A percentile compares a stretch with the other conserved stretches of the same genome.
Conservation (phyloP, 1,140 invertebrate species). For the Drosophila fuyamai region DNA sequence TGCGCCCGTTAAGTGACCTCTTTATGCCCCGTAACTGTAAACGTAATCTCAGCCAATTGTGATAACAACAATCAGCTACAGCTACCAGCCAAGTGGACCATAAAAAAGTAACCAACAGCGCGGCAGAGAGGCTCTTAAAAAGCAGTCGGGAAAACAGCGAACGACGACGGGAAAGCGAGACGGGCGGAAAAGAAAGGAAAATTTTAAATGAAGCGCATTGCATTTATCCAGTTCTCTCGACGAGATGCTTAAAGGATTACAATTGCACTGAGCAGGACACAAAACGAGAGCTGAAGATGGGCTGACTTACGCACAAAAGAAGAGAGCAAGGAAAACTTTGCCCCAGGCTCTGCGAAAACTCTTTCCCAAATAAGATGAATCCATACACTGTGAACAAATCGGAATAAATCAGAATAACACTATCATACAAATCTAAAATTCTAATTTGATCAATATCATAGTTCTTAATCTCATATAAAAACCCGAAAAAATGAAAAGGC, state of each 20-base stretch:
- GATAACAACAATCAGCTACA: slow-evolving; percentile 72
- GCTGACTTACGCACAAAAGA: slow-evolving; percentile 49
- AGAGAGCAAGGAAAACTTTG: slow-evolving; percentile 33
- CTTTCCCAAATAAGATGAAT: slow-evolving; percentile 5
- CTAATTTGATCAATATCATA: no score
- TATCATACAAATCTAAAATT: no score
- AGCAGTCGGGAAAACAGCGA: slow-evolving; percentile 27
- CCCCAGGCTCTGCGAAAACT: slow-evolving; percentile 7
- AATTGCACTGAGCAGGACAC: slow-evolving; percentile 52
- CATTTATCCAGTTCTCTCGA: slow-evolving; percentile 60
- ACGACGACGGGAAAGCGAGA: slow-evolving; percentile 18
- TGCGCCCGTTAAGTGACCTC: slow-evolving; percentile 68
- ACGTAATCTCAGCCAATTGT: slow-evolving; percentile 74
- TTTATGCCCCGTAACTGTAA: slow-evolving; percentile 60
- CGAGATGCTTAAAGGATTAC: slow-evolving; percentile 75
- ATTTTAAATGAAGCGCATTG: slow-evolving; percentile 76
- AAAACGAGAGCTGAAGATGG: slow-evolving; percentile 22
- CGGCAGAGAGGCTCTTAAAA: slow-evolving; percentile 51
- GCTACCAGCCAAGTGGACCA: slow-evolving; percentile 59
- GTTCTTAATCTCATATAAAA: no score
- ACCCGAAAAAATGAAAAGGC: no score
- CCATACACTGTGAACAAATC: not conserved
- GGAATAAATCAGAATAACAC: not conserved
- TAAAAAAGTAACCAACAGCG: slow-evolving; percentile 64
- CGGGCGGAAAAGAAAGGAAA: slow-evolving; percentile 50